Evolutionary conservation across 2,888 invertebrate genomes (phyloP).

Genomic region (Dicranocentrus wangi): DNA sequence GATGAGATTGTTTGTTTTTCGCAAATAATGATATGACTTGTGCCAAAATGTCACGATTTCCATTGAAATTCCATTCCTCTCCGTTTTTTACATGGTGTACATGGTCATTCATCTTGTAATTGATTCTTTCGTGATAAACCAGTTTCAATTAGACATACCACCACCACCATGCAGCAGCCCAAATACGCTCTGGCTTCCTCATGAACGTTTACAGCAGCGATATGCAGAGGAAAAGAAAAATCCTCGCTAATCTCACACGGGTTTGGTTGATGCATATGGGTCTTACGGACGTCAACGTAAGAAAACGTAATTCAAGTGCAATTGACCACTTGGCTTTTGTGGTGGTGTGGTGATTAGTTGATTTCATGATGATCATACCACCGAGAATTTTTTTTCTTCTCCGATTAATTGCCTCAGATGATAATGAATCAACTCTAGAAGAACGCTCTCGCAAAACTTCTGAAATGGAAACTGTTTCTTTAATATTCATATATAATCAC

Average conservation of each 20-base stretch:
- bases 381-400: not conserved
- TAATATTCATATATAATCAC: constrained; percentile 22
- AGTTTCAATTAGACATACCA: constrained; percentile 35
- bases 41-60: constrained; percentile 2
- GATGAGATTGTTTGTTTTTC: not conserved
- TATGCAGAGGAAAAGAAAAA: too few species aligned
- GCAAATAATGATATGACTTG: constrained; percentile 12
- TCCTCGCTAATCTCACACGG: too few species aligned
- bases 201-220: too few species aligned
- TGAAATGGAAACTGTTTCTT: not conserved
- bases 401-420: not conserved
- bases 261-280: constrained; percentile 1
- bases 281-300: too few species aligned
- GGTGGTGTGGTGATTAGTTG: too few species aligned
- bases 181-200: too few species aligned
- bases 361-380: too few species aligned
- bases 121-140: constrained; percentile 45
- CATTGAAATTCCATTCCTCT: not conserved
- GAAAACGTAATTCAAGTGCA: too few species aligned
- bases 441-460: too few species aligned
- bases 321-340: too few species aligned
- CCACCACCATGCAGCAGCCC: too few species aligned
- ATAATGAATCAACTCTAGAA: constrained; percentile 6
- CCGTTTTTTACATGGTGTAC: too few species aligned
- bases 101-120: constrained; percentile 25